Conservation (phyloP, 2,888 invertebrate genomes). For the Drymonia ruficornis region DNA sequence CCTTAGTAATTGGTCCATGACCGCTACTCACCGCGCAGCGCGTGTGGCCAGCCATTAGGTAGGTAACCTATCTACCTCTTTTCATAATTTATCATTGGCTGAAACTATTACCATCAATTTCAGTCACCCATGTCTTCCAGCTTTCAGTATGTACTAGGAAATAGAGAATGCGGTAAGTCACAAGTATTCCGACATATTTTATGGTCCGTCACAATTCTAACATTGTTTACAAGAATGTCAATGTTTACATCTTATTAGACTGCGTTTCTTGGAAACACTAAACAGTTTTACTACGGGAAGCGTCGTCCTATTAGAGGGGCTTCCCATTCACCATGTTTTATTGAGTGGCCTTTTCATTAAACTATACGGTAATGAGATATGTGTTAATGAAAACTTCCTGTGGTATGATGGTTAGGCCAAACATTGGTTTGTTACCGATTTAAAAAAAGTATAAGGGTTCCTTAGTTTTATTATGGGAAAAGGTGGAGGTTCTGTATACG, state of each 20-base stretch:
- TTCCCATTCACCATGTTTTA: constrained; percentile 50
- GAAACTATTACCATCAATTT: too few relatives aligned
- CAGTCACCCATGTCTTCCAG: too few relatives aligned
- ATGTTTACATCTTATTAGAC: constrained; percentile 3
- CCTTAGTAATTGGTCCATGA: too few relatives aligned
- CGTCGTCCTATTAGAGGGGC: constrained; percentile 33
- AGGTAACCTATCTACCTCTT: too few relatives aligned
- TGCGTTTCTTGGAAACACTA: neutral
- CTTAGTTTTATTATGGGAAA: too few relatives aligned
- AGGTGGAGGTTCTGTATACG: too few relatives aligned
- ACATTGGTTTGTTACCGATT: constrained; percentile 23
- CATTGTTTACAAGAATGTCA: constrained; percentile 13
- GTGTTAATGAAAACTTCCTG: constrained; percentile 69
- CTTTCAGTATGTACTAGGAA: too few relatives aligned
- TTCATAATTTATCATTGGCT: too few relatives aligned
- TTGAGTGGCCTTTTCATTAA: constrained; percentile 65
- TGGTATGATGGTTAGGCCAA: constrained; percentile 39
- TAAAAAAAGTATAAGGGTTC: too few relatives aligned
- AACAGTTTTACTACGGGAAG: constrained; percentile 34
- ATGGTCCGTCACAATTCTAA: neutral
- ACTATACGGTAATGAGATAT: constrained; percentile 60
- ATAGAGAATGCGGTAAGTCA: too few relatives aligned
- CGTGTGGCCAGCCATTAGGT: too few relatives aligned
- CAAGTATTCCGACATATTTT: neutral
- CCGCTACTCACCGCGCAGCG: too few relatives aligned